Conservation (phyloP, 2,797 vertebrate genomes). For the Sebastes elongatus region DNA sequence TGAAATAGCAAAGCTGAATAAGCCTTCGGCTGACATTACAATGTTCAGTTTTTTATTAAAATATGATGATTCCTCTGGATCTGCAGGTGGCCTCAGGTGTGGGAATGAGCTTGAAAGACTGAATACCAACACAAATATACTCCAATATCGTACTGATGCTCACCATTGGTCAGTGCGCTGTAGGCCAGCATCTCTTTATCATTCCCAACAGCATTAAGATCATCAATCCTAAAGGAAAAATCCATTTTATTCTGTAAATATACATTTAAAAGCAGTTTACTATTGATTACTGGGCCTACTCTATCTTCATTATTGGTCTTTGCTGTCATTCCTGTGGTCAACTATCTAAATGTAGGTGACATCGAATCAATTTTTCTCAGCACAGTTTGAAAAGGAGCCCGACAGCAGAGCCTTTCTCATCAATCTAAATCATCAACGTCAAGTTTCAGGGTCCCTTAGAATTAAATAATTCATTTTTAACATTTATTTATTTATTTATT, state of each 20-base stretch:
- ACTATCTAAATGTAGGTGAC: conserved; percentile 3
- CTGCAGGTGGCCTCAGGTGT: background rate
- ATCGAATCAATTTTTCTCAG: conserved; percentile 6
- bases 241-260: background rate
- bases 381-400: background rate
- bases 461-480: background rate
- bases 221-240: background rate
- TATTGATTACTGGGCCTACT: background rate
- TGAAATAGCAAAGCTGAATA: conserved; percentile 8
- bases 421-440: background rate
- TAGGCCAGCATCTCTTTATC: background rate
- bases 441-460: background rate
- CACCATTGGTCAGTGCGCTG: background rate
- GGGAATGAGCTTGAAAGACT: background rate
- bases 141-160: background rate
- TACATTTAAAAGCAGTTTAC: background rate
- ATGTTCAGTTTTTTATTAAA: conserved; percentile 13
- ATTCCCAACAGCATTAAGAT: background rate
- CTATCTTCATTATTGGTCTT: background rate
- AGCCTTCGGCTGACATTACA: background rate
- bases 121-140: background rate
- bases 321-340: background rate
- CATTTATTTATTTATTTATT: too few species aligned
- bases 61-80: background rate
- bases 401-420: background rate